Base-by-base conservation (phyloP, 2,113 vertebrate genomes). In the Calyptomena viridis region DNA sequence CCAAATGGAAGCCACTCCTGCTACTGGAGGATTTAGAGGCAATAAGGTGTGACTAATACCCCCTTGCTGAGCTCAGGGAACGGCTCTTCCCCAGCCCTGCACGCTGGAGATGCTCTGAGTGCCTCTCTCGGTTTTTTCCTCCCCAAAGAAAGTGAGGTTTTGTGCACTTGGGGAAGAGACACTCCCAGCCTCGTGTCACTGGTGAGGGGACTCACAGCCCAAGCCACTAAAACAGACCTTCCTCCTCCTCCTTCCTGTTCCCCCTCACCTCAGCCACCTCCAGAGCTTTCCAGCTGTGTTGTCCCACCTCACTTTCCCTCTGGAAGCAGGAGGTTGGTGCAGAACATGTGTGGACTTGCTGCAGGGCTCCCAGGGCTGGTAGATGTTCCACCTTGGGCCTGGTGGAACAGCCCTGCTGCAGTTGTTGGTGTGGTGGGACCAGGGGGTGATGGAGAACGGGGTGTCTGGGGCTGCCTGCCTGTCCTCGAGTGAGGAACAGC, bases 11-110 rank as follows among this genome's bases (percentile, higher is more conserved):
- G 86, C 31, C 8, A 2, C 68, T 84, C 46, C 30, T 84, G 89
- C 46, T 87, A 13, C 89, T 66, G 72, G 4, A 56, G 86, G 77
- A 86, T 84, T 90, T 67, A 52, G 60, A 95, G 89, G 89, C 89
- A 72, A 83, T 92, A 90, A 90, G 89, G 89, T 47, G 10, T 80
- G 82, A 95, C 89, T 90, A 92, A 91, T 80, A 46, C 76, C 66
- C 66, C 50, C 89, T 85, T 4, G 21, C 66, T 37, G 76, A 91
- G 76, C 80, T 69, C 50, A 8, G 40, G 74, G 37, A 72, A 7
- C 30, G 62, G 66, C 91, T 73, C 69, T 63, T 73, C 84, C 40
- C 58, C 66, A 91, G 91, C 89, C 84, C 37, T 50, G 88, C 71
- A 82, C 66, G 18, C 6, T 59, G 80, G 80, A 89, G 76, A 82